These are phyloP conservation scores for Muntiacus muntjak DNA, from an alignment of 2,113 vertebrate species.

Conservation along the genomic window DNA sequence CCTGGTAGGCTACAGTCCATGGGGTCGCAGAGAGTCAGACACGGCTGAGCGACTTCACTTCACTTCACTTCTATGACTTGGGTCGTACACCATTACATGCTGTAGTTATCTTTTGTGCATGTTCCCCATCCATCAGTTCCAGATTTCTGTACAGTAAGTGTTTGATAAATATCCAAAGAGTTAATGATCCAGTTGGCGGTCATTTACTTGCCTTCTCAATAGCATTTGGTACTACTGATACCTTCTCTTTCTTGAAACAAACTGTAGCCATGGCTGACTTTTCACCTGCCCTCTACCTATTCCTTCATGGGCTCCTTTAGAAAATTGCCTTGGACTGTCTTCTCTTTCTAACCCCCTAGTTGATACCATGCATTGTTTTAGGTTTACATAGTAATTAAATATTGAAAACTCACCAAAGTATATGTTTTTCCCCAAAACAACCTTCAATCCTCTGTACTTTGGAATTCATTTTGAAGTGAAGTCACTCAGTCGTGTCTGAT, in stretches of 20 bases:
- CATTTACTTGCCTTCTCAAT: not conserved
- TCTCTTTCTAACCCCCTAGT: not conserved
- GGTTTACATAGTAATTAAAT: not conserved
- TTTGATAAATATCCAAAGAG: not conserved
- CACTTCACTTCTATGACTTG: not conserved
- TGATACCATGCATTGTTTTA: not conserved
- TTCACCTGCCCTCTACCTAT: not conserved
- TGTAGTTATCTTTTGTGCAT: not conserved
- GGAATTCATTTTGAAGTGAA: not conserved
- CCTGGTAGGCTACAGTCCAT: no score
- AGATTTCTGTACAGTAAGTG: not conserved
- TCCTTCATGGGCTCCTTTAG: not conserved
- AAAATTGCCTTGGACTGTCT: not conserved
- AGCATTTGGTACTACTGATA: not conserved
- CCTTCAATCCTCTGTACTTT: not conserved
- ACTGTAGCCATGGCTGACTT: not conserved
- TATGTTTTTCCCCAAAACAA: not conserved
- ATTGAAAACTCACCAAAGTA: not conserved
- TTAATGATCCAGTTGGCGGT: not conserved
- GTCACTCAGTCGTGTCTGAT: not conserved
- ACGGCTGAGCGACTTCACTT: accelerated
- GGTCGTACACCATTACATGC: not conserved
- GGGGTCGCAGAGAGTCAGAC: not conserved
- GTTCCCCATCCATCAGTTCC: not conserved
- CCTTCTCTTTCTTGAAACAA: not conserved